Conservation (phyloP, 2,888 invertebrate genomes). For the Hoplodrina ambigua region DNA sequence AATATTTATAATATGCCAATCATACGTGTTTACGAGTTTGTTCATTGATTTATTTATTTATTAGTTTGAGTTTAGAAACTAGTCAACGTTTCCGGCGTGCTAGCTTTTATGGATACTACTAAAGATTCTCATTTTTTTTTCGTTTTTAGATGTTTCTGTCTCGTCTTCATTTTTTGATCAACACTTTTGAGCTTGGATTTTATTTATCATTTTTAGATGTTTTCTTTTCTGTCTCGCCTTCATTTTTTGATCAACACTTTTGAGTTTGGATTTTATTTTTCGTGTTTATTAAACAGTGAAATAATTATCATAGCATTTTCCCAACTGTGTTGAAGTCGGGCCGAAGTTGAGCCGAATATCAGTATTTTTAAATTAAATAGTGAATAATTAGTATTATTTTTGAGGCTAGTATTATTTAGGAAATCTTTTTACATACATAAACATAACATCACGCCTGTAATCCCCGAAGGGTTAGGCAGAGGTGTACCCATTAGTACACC, state of each 20-base stretch:
- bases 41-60: constrained; percentile 74
- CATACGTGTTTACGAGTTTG: constrained; percentile 74
- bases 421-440: background rate
- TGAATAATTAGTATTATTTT: background rate
- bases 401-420: background rate
- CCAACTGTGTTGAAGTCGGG: too few species aligned
- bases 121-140: constrained; percentile 36
- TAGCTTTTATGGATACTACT: constrained; percentile 45
- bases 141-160: too few species aligned
- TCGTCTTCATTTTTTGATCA: background rate
- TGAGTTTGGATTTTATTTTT: background rate
- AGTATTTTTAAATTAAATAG: background rate
- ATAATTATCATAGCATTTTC: too few species aligned
- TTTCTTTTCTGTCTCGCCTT: too few species aligned
- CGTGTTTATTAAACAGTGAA: too few species aligned
- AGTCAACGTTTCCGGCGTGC: constrained; percentile 67
- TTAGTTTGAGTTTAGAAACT: constrained; percentile 68
- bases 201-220: too few species aligned
- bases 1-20: constrained; percentile 75
- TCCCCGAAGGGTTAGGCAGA: too few species aligned
- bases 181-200: background rate
- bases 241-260: background rate
- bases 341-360: too few species aligned
- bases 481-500: too few species aligned
- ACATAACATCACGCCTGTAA: too few species aligned